phyloP scores from a whole-genome alignment of 2,797 vertebrate genomes.

The Argyrosomus regius region DNA sequence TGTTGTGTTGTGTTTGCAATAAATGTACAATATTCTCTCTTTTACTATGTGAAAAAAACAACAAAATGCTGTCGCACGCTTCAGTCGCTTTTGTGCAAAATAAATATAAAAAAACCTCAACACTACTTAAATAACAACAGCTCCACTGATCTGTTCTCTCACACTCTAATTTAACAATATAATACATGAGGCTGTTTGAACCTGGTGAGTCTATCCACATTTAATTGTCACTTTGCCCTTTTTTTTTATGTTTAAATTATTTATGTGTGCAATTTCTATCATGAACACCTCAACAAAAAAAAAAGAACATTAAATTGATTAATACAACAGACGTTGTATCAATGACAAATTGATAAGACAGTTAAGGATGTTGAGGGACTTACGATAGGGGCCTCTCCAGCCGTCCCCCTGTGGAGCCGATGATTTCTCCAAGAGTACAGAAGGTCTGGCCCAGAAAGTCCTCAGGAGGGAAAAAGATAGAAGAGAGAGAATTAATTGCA shows the following conservation, averaged over 20 bases:
- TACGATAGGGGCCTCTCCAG: conserved; percentile 93
- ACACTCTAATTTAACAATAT: conserved; percentile 33
- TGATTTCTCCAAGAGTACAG: conserved; percentile 96
- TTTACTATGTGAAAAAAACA: conserved; percentile 3
- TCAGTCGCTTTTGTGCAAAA: conserved; percentile 10
- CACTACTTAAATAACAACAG: conserved; percentile 15
- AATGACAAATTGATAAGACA: not conserved
- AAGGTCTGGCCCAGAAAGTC: conserved; percentile 97
- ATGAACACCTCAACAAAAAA: conserved; percentile 14
- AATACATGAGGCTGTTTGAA: conserved; percentile 54
- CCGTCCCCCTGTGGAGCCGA: conserved; percentile 92
- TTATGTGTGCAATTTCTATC: conserved; percentile 43
- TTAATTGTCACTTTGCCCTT: conserved; percentile 15
- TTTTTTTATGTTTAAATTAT: conserved; percentile 38
- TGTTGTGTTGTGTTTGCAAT: not conserved
- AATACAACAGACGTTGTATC: not conserved
- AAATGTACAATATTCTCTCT: not conserved
- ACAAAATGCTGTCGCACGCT: not conserved
- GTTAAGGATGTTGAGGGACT: conserved; percentile 76
- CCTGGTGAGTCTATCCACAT: conserved; percentile 30
- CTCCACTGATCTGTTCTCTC: conserved; percentile 19
- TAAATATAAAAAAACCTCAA: conserved; percentile 34
- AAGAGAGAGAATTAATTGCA: conserved; percentile 35
- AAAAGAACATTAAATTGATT: not conserved
- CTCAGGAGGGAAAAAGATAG: conserved; percentile 70